These are phyloP conservation scores for Cercopithecus mona DNA, from an alignment of 2,113 vertebrate species.

Conservation along the genomic window DNA sequence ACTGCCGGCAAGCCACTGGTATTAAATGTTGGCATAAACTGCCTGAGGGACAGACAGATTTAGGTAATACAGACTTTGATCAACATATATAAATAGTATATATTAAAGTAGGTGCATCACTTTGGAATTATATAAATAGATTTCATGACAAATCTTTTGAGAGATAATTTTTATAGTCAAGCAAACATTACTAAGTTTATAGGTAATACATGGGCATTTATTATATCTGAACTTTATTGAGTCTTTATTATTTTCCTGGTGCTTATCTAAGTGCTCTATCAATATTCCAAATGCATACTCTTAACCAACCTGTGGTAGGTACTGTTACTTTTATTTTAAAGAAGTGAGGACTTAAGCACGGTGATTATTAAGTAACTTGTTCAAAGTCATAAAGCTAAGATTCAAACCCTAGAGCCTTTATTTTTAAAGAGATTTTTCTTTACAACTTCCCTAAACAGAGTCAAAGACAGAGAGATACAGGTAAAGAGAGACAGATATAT, in stretches of 20 bases:
- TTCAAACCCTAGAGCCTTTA: not conserved
- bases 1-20: not conserved
- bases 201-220: not conserved
- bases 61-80: not conserved
- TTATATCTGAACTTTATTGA: not conserved
- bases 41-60: not conserved
- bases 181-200: not conserved
- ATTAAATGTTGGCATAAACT: not conserved
- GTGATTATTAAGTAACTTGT: conserved; percentile 19
- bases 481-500: not conserved
- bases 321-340: not conserved
- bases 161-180: not conserved
- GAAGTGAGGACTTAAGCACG: not conserved
- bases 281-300: not conserved
- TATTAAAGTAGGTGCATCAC: not conserved
- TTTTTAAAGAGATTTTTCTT: not conserved
- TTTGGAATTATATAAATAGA: not conserved
- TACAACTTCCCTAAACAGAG: not conserved
- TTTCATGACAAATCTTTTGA: not conserved
- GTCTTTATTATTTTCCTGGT: not conserved
- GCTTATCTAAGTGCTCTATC: not conserved
- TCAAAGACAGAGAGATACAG: not conserved
- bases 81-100: not conserved
- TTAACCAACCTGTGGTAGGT: not conserved
- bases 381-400: not conserved